Conservation (phyloP, 2,113 vertebrate species). For the human (Homo sapiens) region GRCh38 chr7:24175501-24176000, state of each 20-base stretch:
- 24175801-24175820: not conserved
- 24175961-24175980: constrained; percentile 59
- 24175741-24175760: constrained; percentile 41
- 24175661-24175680: not conserved
- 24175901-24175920: constrained; percentile 60
- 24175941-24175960: not conserved
- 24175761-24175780: constrained; percentile 5
- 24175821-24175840: constrained; percentile 13
- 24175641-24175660: not conserved
- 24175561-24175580: not conserved
- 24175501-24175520: not conserved
- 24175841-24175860: constrained; percentile 48
- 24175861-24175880: constrained; percentile 27
- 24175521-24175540: not conserved
- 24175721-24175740: not conserved
- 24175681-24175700: constrained; percentile 19
- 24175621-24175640: not conserved
- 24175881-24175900: constrained; percentile 37
- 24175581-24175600: not conserved
- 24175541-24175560: not conserved
- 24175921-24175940: constrained; percentile 66
- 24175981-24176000: constrained; percentile 15
- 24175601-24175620: not conserved
- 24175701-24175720: not conserved
- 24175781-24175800: not conserved